Evolutionary conservation across 2,888 invertebrate genomes (phyloP).

Genomic region (Pachydiplax longipennis): DNA sequence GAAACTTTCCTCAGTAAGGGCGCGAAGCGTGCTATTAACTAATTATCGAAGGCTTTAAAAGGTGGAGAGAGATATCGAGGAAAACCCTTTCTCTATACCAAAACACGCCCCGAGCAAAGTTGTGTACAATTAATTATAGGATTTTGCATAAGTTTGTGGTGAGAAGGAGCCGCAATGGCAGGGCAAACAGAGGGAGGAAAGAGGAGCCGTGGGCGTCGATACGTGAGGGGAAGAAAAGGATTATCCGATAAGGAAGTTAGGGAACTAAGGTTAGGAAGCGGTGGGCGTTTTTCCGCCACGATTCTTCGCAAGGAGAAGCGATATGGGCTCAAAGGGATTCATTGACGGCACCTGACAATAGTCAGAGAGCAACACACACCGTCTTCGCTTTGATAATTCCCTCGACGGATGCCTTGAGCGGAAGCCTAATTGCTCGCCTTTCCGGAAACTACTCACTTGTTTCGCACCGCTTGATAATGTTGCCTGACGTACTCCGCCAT

Average conservation of each 20-base stretch:
- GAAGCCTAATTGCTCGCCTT: conserved; percentile 6
- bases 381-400: conserved; percentile 9
- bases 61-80: background rate
- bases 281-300: background rate
- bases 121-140: conserved; percentile 26
- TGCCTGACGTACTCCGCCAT: background rate
- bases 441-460: background rate
- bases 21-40: conserved; percentile 6
- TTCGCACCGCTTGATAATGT: background rate
- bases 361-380: background rate
- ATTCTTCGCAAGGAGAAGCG: background rate
- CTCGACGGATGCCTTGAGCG: background rate
- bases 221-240: background rate
- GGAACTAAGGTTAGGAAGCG: background rate
- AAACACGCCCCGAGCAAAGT: background rate
- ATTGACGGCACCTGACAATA: background rate
- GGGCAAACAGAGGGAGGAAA: background rate
- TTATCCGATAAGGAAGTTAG: background rate
- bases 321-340: background rate
- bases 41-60: background rate
- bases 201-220: background rate
- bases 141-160: conserved; percentile 10
- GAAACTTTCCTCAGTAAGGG: background rate
- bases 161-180: background rate
- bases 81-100: background rate